phyloP scores from a whole-genome alignment of 2,888 invertebrate species.

The Himalopsyche tibetana region DNA sequence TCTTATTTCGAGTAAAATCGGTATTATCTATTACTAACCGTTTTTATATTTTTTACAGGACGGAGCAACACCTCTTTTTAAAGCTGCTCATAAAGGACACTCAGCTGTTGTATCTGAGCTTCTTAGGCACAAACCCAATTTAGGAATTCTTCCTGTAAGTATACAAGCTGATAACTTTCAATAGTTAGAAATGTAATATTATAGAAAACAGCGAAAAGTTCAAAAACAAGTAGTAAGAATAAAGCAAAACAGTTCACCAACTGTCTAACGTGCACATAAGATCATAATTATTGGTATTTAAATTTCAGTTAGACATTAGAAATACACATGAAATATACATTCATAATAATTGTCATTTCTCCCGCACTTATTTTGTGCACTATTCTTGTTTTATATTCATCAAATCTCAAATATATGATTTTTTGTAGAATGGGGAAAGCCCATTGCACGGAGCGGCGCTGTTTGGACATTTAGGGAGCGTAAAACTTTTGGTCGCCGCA shows the following conservation, averaged over 20 bases:
- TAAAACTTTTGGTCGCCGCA: conserved; percentile 84
- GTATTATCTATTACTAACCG: neutral
- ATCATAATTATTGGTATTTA: too few species aligned
- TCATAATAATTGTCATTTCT: too few species aligned
- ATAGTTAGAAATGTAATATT: too few species aligned
- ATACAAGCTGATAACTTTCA: neutral
- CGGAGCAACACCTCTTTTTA: conserved; percentile 95
- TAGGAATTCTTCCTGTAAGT: conserved; percentile 88
- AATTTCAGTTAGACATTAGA: too few species aligned
- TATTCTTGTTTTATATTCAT: neutral
- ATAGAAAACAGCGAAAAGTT: too few species aligned
- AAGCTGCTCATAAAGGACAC: conserved; percentile 96
- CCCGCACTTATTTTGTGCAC: neutral
- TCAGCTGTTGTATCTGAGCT: conserved; percentile 90
- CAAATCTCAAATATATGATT: neutral
- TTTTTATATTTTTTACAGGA: conserved; percentile 78
- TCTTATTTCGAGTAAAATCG: too few species aligned
- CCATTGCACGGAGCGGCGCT: conserved; percentile 94
- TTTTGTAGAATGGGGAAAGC: conserved; percentile 90
- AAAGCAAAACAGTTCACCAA: too few species aligned
- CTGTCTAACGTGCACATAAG: too few species aligned
- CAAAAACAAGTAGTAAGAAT: too few species aligned
- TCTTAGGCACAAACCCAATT: conserved; percentile 87
- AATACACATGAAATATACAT: too few species aligned
- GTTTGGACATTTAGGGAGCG: conserved; percentile 89